Evolutionary conservation across 2,888 invertebrate genomes (phyloP).

Genomic region (Lydus trimaculatus): DNA sequence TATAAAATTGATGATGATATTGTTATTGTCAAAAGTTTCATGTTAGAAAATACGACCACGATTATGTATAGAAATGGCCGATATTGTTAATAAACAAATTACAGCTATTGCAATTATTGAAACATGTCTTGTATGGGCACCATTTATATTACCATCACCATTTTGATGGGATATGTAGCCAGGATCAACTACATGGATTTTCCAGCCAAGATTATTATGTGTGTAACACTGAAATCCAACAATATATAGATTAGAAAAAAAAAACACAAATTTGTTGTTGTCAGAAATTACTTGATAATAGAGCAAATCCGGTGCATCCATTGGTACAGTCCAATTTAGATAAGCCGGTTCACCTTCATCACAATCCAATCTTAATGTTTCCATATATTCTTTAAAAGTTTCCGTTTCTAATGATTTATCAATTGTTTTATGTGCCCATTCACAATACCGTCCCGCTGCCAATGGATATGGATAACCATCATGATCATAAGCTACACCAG

Average conservation of each 20-base stretch:
- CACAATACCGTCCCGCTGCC: conserved; percentile 85
- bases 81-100: conserved; percentile 35
- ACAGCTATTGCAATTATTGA: conserved; percentile 33
- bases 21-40: conserved; percentile 29
- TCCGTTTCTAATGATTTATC: conserved; percentile 76
- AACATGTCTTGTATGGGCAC: conserved; percentile 32
- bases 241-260: too few species aligned
- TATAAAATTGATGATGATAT: conserved; percentile 29
- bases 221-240: conserved; percentile 78
- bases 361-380: conserved; percentile 79
- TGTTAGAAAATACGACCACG: conserved; percentile 45
- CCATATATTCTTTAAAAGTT: conserved; percentile 80
- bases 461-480: conserved; percentile 83
- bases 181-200: conserved; percentile 84
- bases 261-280: too few species aligned
- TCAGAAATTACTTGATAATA: conserved; percentile 87
- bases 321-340: conserved; percentile 85
- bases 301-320: conserved; percentile 81
- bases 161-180: conserved; percentile 62
- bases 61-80: conserved; percentile 34
- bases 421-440: conserved; percentile 81
- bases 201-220: conserved; percentile 93
- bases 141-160: conserved; percentile 41
- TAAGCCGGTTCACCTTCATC: conserved; percentile 77
- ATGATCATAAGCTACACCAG: conserved; percentile 79